A percentile compares a stretch with the other conserved stretches of the same genome.
These are phyloP conservation scores for Alaudala cheleensis DNA, from an alignment of 2,113 vertebrate genomes.

Conservation along the genomic window DNA sequence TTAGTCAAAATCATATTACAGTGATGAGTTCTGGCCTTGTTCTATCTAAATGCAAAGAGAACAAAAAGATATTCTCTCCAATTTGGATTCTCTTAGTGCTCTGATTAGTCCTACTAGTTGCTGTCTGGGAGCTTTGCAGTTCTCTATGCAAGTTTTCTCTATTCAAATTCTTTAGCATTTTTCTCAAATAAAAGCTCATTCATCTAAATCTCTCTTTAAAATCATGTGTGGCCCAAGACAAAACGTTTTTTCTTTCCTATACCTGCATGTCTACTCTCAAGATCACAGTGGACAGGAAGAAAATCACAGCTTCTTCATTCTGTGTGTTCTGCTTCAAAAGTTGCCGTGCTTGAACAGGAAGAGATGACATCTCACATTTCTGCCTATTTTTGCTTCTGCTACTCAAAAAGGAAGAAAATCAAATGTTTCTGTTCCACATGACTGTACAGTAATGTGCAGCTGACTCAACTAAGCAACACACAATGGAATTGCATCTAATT, in stretches of 20 bases:
- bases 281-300: not conserved
- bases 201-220: not conserved
- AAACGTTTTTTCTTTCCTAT: not conserved
- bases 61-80: not conserved
- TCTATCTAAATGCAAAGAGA: not conserved
- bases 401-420: not conserved
- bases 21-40: not conserved
- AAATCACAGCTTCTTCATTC: not conserved
- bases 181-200: not conserved
- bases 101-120: not conserved
- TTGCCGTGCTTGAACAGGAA: not conserved
- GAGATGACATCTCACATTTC: not conserved
- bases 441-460: not conserved
- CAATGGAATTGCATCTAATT: not conserved
- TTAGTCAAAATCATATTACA: not conserved
- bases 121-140: not conserved
- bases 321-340: not conserved
- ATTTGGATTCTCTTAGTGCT: not conserved
- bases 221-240: not conserved
- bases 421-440: not conserved
- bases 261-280: not conserved
- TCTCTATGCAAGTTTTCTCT: not conserved
- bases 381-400: not conserved
- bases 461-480: not conserved
- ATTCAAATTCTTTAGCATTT: not conserved